Percentiles rank a stretch among this genome's conserved stretches.
phyloP scores from a whole-genome alignment of 2,888 invertebrate genomes.

The Aphidius colemani region DNA sequence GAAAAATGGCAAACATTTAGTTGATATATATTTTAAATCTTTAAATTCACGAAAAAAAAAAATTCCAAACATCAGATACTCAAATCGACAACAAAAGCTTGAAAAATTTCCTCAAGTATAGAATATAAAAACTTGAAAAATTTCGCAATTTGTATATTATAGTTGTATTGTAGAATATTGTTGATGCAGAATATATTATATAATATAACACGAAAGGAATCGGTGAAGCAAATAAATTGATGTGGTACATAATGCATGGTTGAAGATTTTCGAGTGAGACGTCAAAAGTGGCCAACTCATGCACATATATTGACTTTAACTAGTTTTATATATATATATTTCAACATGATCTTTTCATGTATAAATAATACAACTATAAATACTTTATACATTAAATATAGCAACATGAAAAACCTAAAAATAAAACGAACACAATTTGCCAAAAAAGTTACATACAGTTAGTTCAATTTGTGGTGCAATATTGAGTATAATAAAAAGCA shows the following conservation, averaged over 20 bases:
- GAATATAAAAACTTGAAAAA: background rate
- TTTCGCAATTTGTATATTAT: too few species aligned
- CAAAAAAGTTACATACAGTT: too few species aligned
- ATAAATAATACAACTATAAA: slow-evolving; percentile 3
- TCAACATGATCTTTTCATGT: background rate
- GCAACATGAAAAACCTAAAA: too few species aligned
- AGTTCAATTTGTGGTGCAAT: too few species aligned
- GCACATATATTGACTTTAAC: slow-evolving; percentile 1
- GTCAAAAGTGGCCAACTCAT: slow-evolving; percentile 13
- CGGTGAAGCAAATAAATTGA: slow-evolving; percentile 11
- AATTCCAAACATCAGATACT: background rate
- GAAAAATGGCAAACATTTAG: too few species aligned
- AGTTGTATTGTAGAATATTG: too few species aligned
- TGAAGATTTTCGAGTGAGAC: slow-evolving; percentile 11
- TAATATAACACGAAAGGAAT: slow-evolving; percentile 1
- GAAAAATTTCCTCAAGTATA: background rate
- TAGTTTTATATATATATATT: background rate
- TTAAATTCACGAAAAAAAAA: background rate
- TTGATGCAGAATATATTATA: background rate
- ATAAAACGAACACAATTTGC: too few species aligned
- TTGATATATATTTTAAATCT: too few species aligned
- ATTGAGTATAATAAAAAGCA: too few species aligned
- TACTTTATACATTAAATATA: too few species aligned
- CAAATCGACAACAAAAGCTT: background rate
- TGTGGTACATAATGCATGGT: slow-evolving; percentile 9